Base-by-base conservation (phyloP, 2,113 vertebrate genomes). In the Dipodomys spectabilis region DNA sequence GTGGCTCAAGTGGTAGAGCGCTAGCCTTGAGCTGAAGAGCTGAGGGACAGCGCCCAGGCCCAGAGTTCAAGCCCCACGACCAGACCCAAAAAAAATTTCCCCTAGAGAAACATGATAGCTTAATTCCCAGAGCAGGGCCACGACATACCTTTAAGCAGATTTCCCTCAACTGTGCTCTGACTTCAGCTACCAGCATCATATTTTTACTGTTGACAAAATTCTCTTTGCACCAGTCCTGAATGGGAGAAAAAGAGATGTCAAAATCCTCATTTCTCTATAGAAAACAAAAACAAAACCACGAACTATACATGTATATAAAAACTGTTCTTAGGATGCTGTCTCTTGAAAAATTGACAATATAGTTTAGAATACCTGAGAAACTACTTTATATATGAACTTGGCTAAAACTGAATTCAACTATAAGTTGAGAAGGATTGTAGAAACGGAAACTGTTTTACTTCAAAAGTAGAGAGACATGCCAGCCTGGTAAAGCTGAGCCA, bases 141-240 rank as follows among this genome's bases (percentile, higher is more conserved):
- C 25, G 45, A 1, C 1, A 95, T 99, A 99, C 99, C 99, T 99
- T 99, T 30, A 99, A 88, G 95, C 99, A 99, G 96, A 99, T 99
- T 85, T 99, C 99, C 96, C 98, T 97, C 74, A 99, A 98, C 94
- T 99, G 99, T 23, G 98, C 98, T 97, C 99, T 98, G 85, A 99
- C 98, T 0, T 99, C 99, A 6, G 98, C 98, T 89, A 98, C 99
- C 60, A 99, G 97, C 86, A 97, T 96, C 99, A 99, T 99, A 96
- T 99, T 99, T 96, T 99, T 99, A 97, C 98, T 97, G 65, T 99
- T 99, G 91, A 99, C 98, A 80, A 99, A 99, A 97, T 99, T 99
- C 94, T 99, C 99, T 88, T 98, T 98, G 98, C 99, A 99, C 99
- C 99, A 99, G 22, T 99, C 99, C 99, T 99, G 93, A 60, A 92